Percentiles rank a stretch among this genome's conserved stretches.
Evolutionary conservation across 2,113 vertebrate species (phyloP).

Genomic region (Pelmatolapia mariae): DNA sequence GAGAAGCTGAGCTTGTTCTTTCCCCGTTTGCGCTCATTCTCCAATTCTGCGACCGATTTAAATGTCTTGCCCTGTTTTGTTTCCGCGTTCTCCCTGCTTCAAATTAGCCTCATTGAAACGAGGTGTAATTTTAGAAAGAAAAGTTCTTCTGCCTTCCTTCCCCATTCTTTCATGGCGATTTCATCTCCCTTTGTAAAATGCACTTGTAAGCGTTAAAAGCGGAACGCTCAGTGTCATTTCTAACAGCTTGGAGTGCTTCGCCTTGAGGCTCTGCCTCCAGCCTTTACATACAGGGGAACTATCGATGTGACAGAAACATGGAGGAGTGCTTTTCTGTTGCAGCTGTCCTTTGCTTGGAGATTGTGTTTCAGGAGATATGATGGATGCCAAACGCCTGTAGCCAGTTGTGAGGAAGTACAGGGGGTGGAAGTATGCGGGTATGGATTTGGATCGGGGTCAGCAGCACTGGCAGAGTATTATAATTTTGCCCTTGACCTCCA

Average conservation of each 20-base stretch:
- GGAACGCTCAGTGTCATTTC: neutral
- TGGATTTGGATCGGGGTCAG: constrained; percentile 48
- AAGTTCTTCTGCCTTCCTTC: neutral
- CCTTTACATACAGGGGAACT: neutral
- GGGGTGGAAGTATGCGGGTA: constrained; percentile 1
- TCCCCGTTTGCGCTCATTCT: neutral
- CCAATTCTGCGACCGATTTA: neutral
- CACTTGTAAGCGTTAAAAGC: neutral
- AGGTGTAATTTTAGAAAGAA: neutral
- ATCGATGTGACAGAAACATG: constrained; percentile 23
- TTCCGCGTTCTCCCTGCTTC: neutral
- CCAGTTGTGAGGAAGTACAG: constrained; percentile 83
- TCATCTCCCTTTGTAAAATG: neutral
- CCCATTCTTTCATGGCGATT: neutral
- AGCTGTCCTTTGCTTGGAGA: constrained; percentile 86
- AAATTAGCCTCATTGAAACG: neutral
- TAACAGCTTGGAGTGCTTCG: neutral
- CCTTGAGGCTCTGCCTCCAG: constrained; percentile 15
- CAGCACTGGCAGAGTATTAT: constrained; percentile 25
- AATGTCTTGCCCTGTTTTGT: neutral
- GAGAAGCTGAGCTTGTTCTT: neutral
- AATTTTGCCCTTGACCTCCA: constrained; percentile 58
- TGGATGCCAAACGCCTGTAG: constrained; percentile 85
- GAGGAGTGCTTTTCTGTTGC: constrained; percentile 53
- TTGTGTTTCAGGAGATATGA: constrained; percentile 85